Conservation (phyloP, 2,888 invertebrate genomes). For the Ernsta delagoae region DNA sequence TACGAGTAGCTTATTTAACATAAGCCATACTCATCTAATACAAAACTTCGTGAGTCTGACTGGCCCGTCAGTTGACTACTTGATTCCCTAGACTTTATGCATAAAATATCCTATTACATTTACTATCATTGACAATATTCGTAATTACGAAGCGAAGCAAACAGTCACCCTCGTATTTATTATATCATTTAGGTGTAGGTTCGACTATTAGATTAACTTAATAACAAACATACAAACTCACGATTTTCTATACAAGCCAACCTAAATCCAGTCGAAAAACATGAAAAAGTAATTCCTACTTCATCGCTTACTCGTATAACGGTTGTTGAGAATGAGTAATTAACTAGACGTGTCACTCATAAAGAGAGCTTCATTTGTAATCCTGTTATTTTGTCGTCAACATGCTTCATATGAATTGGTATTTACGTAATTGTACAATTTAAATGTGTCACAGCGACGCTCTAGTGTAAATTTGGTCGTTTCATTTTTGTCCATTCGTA, state of each 20-base stretch:
- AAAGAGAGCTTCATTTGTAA: conserved; percentile 35
- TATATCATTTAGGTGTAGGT: too few relatives aligned
- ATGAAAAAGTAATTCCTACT: conserved; percentile 25
- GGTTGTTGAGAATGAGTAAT: conserved; percentile 25
- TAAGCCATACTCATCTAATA: too few relatives aligned
- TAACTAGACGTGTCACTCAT: conserved; percentile 31
- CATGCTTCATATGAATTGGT: conserved; percentile 19
- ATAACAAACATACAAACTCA: not conserved
- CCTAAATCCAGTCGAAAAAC: not conserved
- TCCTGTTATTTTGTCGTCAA: conserved; percentile 30
- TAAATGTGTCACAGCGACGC: conserved; percentile 15
- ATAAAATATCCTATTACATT: too few relatives aligned
- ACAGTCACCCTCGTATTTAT: too few relatives aligned
- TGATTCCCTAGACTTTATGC: too few relatives aligned
- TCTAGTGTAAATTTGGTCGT: conserved; percentile 11
- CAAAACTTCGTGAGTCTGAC: too few relatives aligned
- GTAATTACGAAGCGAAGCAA: too few relatives aligned
- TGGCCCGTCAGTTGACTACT: too few relatives aligned
- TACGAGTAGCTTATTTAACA: too few relatives aligned
- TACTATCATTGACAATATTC: too few relatives aligned
- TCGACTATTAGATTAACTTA: too few relatives aligned
- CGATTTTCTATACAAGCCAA: not conserved
- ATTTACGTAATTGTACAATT: conserved; percentile 25
- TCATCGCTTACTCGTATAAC: conserved; percentile 7
- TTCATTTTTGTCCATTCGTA: conserved; percentile 4